Base-by-base conservation (phyloP, 2,113 vertebrate genomes). In the Opisthocomus hoazin region DNA sequence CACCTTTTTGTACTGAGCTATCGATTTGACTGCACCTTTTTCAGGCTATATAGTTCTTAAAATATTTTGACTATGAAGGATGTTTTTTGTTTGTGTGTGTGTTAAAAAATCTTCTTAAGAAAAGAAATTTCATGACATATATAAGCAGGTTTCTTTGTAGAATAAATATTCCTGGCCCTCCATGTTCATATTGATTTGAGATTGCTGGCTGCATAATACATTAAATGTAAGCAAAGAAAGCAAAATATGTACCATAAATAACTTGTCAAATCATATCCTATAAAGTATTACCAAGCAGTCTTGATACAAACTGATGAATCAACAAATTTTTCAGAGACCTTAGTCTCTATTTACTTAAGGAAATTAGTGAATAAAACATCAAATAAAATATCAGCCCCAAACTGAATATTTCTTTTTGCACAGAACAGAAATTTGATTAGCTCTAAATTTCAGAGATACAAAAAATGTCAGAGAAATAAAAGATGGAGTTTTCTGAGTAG, bases 201-300 rank as follows among this genome's bases (percentile, higher is more conserved):
- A 23, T 97, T 73, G n/a, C 36, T 82, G 37, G 24, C 84, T 97
- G 58, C 51, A 80, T 90, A 93, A 93, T 85, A 12, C 45, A 93
- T 85, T 83, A 87, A 84, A 94, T 69, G 15, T 54, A 84, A 87
- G 65, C 26, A 89, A 95, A 89, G 41, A 22, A 85, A 94, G 34
- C 10, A 92, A 95, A 95, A 82, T 95, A 69, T 82, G 10, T 84
- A 45, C 32, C 41, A 84, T 84, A 95, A 93, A 94, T 87, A 95
- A 94, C 60, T 88, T 92, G 51, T 87, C 71, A 95, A 92, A 92
- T 78, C 65, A 69, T 77, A 84, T 69, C 36, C 13, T 68, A 29
- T 75, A 53, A 92, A 84, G 21, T 68, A 75, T 87, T 95, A 92
- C 43, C 48, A 89, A 91, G 36, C 17, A 84, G 22, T 75, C 43